Conservation (phyloP, 2,888 invertebrate species). For the Colletes collaris region DNA sequence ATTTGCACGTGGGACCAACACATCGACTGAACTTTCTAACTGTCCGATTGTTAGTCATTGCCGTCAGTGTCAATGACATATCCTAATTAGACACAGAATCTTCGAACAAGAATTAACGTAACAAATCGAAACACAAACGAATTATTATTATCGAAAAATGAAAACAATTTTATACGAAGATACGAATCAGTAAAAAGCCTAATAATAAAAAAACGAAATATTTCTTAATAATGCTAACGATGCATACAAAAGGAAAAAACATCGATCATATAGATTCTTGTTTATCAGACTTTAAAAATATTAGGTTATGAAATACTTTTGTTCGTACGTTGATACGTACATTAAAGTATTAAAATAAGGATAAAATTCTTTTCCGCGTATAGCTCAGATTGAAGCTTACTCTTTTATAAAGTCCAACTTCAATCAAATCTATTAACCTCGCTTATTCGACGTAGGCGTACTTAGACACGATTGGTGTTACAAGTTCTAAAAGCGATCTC, state of each 20-base stretch:
- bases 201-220: too few species aligned
- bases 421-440: slow-evolving; percentile 20
- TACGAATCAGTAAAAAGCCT: too few species aligned
- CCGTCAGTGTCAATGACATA: slow-evolving; percentile 1
- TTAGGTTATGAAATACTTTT: neutral
- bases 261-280: neutral
- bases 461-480: slow-evolving; percentile 15
- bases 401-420: slow-evolving; percentile 1
- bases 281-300: neutral
- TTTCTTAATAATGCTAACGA: too few species aligned
- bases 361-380: neutral
- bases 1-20: slow-evolving; percentile 53
- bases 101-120: neutral
- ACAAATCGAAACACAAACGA: too few species aligned
- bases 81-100: neutral
- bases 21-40: slow-evolving; percentile 52
- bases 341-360: too few species aligned
- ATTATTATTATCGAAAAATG: too few species aligned
- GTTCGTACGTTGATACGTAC: neutral
- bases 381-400: neutral
- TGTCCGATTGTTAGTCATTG: slow-evolving; percentile 19
- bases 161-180: too few species aligned
- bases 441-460: neutral
- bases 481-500: neutral
- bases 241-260: too few species aligned